Conservation (phyloP, 1,140 invertebrate genomes). For the Leptinotarsa undecemlineata region DNA sequence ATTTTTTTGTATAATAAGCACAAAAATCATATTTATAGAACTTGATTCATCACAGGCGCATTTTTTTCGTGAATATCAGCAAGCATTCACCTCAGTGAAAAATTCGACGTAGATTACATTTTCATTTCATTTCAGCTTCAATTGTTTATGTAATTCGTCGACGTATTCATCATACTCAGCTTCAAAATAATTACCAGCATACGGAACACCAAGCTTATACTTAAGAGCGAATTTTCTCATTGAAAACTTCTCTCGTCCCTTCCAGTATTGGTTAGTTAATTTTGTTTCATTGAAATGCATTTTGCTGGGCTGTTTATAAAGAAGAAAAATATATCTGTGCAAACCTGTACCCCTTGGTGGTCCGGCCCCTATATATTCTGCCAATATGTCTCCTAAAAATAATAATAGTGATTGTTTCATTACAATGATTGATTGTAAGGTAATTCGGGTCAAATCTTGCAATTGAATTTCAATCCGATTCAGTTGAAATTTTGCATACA, state of each 20-base stretch:
- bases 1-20: too few relatives aligned
- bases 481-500: too few relatives aligned
- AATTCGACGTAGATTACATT: too few relatives aligned
- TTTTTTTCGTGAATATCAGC: too few relatives aligned
- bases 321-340: constrained; percentile 87
- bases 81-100: too few relatives aligned
- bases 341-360: constrained; percentile 79
- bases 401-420: background rate
- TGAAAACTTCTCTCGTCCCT: constrained; percentile 62
- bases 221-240: constrained; percentile 82
- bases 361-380: constrained; percentile 79
- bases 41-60: too few relatives aligned
- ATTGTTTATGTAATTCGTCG: constrained; percentile 7
- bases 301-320: constrained; percentile 81
- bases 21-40: too few relatives aligned
- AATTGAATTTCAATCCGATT: too few relatives aligned
- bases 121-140: background rate
- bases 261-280: constrained; percentile 52
- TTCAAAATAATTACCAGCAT: constrained; percentile 89
- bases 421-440: too few relatives aligned
- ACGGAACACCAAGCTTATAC: constrained; percentile 76
- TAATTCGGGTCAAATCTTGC: too few relatives aligned
- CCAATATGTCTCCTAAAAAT: constrained; percentile 56
- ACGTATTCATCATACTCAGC: constrained; percentile 75
- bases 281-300: constrained; percentile 70